A percentile compares a stretch with the other conserved stretches of the same genome.
Conservation (phyloP, 1,140 invertebrate genomes). For the Drosophila yakuba region DNA sequence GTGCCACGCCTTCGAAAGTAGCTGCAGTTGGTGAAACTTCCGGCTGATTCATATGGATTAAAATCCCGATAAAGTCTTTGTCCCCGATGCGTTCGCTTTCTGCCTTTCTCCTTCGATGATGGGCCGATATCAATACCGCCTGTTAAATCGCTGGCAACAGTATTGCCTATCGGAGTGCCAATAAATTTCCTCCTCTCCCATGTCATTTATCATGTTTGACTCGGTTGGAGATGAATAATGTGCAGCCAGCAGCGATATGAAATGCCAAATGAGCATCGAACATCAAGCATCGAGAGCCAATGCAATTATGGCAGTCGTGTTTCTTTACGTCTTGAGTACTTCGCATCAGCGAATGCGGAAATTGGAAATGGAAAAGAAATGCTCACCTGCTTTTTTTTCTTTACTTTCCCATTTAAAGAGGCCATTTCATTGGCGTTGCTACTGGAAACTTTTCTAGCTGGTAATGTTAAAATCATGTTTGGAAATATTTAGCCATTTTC, state of each 20-base stretch:
- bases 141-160: conserved; percentile 17
- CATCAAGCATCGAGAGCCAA: conserved; percentile 33
- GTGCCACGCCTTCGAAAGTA: conserved; percentile 25
- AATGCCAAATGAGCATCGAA: conserved; percentile 40
- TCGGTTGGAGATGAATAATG: conserved; percentile 37
- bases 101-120: conserved; percentile 27
- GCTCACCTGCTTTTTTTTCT: background rate
- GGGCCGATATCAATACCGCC: conserved; percentile 26
- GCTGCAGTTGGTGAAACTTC: conserved; percentile 43
- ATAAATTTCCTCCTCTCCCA: conserved; percentile 42
- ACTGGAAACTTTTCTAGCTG: background rate
- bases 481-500: background rate
- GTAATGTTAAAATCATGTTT: background rate
- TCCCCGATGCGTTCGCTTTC: conserved; percentile 10
- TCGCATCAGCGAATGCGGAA: background rate
- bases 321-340: background rate
- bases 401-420: too few species aligned
- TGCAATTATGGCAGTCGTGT: conserved; percentile 31
- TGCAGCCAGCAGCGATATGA: conserved; percentile 20
- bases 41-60: conserved; percentile 31
- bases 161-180: conserved; percentile 31
- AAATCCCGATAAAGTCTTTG: conserved; percentile 30
- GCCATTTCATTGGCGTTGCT: background rate
- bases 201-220: conserved; percentile 53
- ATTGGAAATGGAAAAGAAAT: background rate